A percentile compares a stretch with the other conserved stretches of the same genome.
Evolutionary conservation across 2,888 invertebrate species (phyloP).

Genomic region (Eretmocerus hayati): DNA sequence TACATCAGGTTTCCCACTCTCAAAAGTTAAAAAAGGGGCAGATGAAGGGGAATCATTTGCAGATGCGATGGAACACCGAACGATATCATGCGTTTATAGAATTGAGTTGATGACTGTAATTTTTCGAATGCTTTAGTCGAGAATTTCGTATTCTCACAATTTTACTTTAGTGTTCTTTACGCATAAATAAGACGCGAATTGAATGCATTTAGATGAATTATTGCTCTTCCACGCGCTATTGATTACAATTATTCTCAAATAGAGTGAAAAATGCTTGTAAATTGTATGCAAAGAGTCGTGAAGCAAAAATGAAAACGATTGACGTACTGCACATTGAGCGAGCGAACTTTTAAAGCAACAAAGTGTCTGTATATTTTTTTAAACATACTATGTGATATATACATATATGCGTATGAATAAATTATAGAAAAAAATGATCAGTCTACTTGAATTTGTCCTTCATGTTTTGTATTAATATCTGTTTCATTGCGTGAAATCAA

Average conservation of each 20-base stretch:
- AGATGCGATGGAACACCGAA: no score
- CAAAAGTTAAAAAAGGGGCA: no score
- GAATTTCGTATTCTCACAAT: conserved; percentile 20
- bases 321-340: conserved; percentile 16
- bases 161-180: conserved; percentile 16
- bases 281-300: conserved; percentile 12
- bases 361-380: conserved; percentile 24
- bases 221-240: conserved; percentile 16
- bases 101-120: not conserved
- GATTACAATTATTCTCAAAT: conserved; percentile 19
- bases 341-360: conserved; percentile 21
- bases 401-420: conserved; percentile 23
- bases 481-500: no score
- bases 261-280: conserved; percentile 9
- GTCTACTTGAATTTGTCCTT: not conserved
- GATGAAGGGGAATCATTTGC: no score
- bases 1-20: no score
- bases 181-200: conserved; percentile 10
- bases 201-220: conserved; percentile 12
- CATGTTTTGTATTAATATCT: no score
- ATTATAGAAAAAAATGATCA: conserved; percentile 14
- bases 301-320: conserved; percentile 15
- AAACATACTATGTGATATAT: conserved; percentile 23
- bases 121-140: conserved; percentile 11
- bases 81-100: no score